Evolutionary conservation across 2,113 vertebrate genomes (phyloP), one percentile per base, ranked within the genome.

Genomic region (Lanius ludovicianus): DNA sequence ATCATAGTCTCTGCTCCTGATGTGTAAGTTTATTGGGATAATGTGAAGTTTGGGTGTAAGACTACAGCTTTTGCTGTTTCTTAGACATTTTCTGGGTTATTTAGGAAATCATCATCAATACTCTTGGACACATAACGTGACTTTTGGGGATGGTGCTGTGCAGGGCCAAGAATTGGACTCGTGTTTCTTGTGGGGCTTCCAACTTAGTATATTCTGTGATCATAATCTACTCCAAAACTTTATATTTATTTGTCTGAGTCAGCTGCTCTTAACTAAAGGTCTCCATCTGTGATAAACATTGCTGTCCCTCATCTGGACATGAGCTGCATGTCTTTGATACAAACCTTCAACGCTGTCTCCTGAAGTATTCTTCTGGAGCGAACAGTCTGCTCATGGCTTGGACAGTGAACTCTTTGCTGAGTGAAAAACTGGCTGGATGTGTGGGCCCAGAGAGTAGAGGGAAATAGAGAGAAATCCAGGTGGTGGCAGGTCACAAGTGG

Each of bases 401-500:
- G 13, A 11, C 60, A 28, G 60, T 67, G 33, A 67, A 59, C 8
- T 44, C 35, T 53, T 23, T 18, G 15, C 27, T 50, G 42, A 50
- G 33, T 37, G 37, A 80, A 50, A 88, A 57, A 9, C 44, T 33
- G 22, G 25, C 18, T 81, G 52, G 6, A 33, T 59, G 10, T 65
- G 37, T 44, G 27, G 23, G 52, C 37, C 15, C 37, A 57, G 50
- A 37, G 16, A 57, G 27, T 33, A 37, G 42, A 57, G 27, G 14
- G 9, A 25, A 56, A 73, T 7, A 30, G 20, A 56, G 25, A 47
- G 12, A 73, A 80, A 57, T 50, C 14, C 67, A 70, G 3, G 13
- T 41, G 20, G n/a, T 62, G 46, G 12, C 55, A 0, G 0, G 42
- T 18, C 49, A 56, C 35, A 64, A 41, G 13, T 25, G 14, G 24